Evolutionary conservation across 2,113 vertebrate genomes (phyloP), one percentile per base, ranked within the genome.

Genomic region (Vimba vimba): DNA sequence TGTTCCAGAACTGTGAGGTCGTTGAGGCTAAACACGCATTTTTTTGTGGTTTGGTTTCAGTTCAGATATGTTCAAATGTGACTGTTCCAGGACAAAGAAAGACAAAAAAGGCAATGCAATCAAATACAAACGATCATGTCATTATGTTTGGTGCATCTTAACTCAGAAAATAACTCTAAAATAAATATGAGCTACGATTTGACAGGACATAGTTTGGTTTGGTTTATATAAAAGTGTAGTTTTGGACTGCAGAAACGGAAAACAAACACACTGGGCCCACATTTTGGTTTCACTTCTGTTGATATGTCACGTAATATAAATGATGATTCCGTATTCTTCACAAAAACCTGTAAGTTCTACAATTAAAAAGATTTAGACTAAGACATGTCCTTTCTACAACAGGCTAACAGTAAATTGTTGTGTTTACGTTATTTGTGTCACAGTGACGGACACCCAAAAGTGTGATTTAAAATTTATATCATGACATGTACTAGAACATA

Each of bases 11-110:
- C 23, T 4, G 2, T 82, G 60, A 60, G 55, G 23, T 74, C 15
- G 23, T 60, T 69, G 91, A 60, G 82, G 68, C 89, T 92, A 93
- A 92, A 93, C 88, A 92, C 91, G 91, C 91, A 91, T 92, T 92
- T 93, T 27, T 92, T 90, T 94, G 90, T 86, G 93, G 90, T 93
- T 92, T 92, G 90, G 86, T 39, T 92, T 93, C 92, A 91, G 90
- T 90, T 90, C 92, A 90, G 92, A 90, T 92, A 91, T 75, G 91
- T 90, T 91, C 92, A 91, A 91, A 47, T 64, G n/a, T 21, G 21
- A 21, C 55, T 23, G 45, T 50, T n/a, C 73, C 59, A 80, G 43
- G 19, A 80, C 39, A 30, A 79, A 79, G 39, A 21, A 79, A 57
- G 52, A 79, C 76, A 59, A 79, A 59, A 52, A 77, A 55, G 69